A percentile compares a stretch with the other conserved stretches of the same genome.
These are phyloP conservation scores for Himalopsyche japonica DNA, from an alignment of 2,888 invertebrate species.

Conservation along the genomic window DNA sequence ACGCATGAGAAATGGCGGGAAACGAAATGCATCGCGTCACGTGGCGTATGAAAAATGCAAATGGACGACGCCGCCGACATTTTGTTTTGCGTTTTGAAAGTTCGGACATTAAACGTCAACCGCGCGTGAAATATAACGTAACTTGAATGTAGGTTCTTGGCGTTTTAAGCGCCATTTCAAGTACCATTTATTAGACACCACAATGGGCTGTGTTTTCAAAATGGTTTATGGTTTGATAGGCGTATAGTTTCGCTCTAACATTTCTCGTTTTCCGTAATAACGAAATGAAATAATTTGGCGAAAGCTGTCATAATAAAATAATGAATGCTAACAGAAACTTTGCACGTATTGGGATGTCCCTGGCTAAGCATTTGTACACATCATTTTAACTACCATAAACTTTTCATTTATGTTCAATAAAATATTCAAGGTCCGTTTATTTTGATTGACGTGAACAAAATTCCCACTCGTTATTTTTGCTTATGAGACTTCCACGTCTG, in stretches of 20 bases:
- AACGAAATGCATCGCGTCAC: constrained; percentile 2
- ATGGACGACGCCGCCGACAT: neutral
- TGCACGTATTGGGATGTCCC: no score
- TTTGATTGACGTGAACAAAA: no score
- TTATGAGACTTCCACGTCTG: no score
- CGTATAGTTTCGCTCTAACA: neutral
- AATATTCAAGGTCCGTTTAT: no score
- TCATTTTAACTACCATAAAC: no score
- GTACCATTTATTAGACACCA: constrained; percentile 1
- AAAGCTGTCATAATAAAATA: neutral
- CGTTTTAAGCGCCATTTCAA: neutral
- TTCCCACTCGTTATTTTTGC: no score
- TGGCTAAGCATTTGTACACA: no score
- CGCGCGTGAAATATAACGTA: constrained; percentile 13
- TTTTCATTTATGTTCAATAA: no score
- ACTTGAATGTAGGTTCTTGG: neutral
- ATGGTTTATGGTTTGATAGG: neutral
- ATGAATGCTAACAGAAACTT: neutral
- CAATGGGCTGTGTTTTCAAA: neutral
- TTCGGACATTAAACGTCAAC: constrained; percentile 14
- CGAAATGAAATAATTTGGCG: neutral
- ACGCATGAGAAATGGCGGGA: constrained; percentile 5
- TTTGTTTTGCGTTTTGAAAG: neutral
- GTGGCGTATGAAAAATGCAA: neutral
- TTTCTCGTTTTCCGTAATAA: neutral